Base-by-base conservation (phyloP, 2,797 vertebrate genomes). In the Myripristis jacobus region DNA sequence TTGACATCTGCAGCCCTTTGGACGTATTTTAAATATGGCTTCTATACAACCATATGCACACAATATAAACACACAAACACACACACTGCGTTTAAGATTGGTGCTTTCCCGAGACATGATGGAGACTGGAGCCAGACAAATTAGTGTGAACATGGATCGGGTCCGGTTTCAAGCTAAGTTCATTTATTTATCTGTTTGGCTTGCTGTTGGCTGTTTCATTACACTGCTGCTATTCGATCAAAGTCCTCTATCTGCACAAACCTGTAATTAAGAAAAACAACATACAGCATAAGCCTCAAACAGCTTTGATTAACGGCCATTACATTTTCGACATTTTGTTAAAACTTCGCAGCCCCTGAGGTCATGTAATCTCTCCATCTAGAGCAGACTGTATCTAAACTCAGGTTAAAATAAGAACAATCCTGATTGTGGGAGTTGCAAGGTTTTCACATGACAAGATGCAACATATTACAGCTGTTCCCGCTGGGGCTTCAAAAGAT, bases 391-490 rank as follows among this genome's bases (percentile, higher is more conserved):
- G 12, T 18, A 29, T 60, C 58, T 46, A 36, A 38, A 41, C 53
- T 48, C 10, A 13, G 24, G 21, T 22, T 3, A 19, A 55, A 15
- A 66, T n/a, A 1, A 6, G 13, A 61, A n/a, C 72, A 43, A 53
- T 67, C 56, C 36, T 22, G 10, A 51, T 24, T 9, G 19, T 66
- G 38, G 61, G 44, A 64, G 18, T 36, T 52, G 9, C 18, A 15
- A 22, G 21, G 11, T 63, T 22, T 34, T 18, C 38, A 61, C 58
- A 16, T 53, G 68, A 52, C 67, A 63, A 52, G 22, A 53, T 18
- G 5, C 24, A 53, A 16, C 64, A 46, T 41, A 19, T 46, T 75
- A 53, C 73, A 60, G 74, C 66, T 70, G 78, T 51, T 81, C 75
- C 59, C 59, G 61, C 21, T 21, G 52, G 76, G 52, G 66, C 62